phyloP scores from a whole-genome alignment of 2,113 vertebrate genomes.

The Oreochromis aureus region DNA sequence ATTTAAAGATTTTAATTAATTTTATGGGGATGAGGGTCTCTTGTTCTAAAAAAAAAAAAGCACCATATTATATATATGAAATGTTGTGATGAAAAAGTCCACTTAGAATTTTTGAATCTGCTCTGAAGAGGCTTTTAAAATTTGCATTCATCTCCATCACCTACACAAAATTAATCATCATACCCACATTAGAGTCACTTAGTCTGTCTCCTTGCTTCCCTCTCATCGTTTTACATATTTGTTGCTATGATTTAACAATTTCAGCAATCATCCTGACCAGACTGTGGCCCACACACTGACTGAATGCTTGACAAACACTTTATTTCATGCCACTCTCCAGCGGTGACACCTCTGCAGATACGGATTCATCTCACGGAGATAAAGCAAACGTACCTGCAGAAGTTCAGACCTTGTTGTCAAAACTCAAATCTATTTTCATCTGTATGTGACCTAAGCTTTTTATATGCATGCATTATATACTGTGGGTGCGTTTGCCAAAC shows the following conservation, averaged over 20 bases:
- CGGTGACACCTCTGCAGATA: background rate
- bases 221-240: background rate
- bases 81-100: background rate
- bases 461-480: background rate
- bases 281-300: background rate
- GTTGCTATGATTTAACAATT: background rate
- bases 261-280: background rate
- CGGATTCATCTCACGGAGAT: background rate
- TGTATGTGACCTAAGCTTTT: background rate
- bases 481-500: background rate
- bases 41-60: background rate
- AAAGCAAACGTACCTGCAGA: background rate
- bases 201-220: background rate
- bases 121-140: background rate
- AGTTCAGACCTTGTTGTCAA: background rate
- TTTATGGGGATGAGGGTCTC: background rate
- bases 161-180: conserved; percentile 8
- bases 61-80: background rate
- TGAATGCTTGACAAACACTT: background rate
- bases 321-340: background rate
- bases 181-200: background rate
- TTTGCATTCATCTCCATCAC: background rate
- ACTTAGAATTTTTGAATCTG: background rate
- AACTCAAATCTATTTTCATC: background rate
- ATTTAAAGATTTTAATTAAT: background rate